These are phyloP conservation scores for Drosophila eohydei DNA, from an alignment of 2,888 invertebrate species.

Conservation along the genomic window DNA sequence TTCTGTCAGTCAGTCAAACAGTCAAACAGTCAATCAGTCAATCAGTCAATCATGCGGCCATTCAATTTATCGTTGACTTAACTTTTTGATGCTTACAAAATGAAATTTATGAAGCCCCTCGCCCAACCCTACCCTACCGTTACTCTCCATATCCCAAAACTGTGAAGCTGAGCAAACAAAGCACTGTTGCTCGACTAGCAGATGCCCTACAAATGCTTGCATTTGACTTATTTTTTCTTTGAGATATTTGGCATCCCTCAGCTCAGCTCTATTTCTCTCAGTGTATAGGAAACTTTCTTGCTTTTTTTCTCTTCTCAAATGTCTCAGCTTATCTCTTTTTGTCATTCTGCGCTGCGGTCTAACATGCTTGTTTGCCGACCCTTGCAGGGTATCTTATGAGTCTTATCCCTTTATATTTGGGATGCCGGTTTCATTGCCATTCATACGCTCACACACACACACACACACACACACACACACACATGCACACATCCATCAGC, in stretches of 20 bases:
- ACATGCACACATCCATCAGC: conserved; percentile 29
- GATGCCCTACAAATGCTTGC: not conserved
- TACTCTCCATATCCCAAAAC: not conserved
- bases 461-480: conserved; percentile 13
- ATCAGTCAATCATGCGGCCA: conserved; percentile 72
- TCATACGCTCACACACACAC: conserved; percentile 33
- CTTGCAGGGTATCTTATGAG: conserved; percentile 17
- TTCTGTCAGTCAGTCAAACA: conserved; percentile 31
- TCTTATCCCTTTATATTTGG: conserved; percentile 12
- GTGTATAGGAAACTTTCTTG: not conserved
- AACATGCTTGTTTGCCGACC: not conserved
- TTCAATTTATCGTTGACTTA: conserved; percentile 79
- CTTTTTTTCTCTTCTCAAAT: not conserved
- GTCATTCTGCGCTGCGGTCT: too few relatives aligned
- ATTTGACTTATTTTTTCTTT: not conserved
- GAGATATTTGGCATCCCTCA: not conserved
- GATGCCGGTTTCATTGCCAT: conserved; percentile 38
- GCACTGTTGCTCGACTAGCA: conserved; percentile 7
- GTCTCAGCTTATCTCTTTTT: too few relatives aligned
- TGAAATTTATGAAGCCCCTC: conserved; percentile 70
- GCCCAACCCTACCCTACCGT: not conserved
- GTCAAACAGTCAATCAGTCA: conserved; percentile 36
- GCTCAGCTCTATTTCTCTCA: not conserved
- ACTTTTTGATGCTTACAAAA: conserved; percentile 77
- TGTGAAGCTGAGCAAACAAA: not conserved